Percentiles rank a stretch among this genome's conserved stretches.
These are phyloP conservation scores for Tenthredo notha DNA, from an alignment of 2,888 invertebrate genomes.

Conservation along the genomic window DNA sequence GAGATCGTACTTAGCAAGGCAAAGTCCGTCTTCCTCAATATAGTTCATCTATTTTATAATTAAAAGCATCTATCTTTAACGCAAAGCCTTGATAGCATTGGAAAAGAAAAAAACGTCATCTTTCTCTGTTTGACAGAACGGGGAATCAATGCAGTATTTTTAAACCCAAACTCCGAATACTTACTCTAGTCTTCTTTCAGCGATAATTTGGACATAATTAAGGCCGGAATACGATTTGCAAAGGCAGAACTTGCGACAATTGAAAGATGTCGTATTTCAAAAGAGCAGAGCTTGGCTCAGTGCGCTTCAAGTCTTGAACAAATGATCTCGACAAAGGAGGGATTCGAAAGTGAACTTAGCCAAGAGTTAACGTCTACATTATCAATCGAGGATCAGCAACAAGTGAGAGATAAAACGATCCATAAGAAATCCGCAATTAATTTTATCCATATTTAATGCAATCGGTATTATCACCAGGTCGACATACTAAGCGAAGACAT, in stretches of 20 bases:
- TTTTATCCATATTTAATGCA: not conserved
- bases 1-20: constrained; percentile 99
- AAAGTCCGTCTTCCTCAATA: constrained; percentile 82
- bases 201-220: constrained; percentile 97
- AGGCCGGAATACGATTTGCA: constrained; percentile 96
- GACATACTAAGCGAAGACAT: constrained; percentile 98
- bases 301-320: constrained; percentile 96
- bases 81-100: no score
- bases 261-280: constrained; percentile 93
- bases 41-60: no score
- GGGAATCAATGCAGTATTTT: not conserved
- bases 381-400: constrained; percentile 92
- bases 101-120: no score
- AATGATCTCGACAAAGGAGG: constrained; percentile 96
- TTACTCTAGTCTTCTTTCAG: constrained; percentile 75
- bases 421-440: not conserved
- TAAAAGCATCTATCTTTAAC: no score
- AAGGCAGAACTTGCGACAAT: constrained; percentile 96
- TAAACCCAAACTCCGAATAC: not conserved
- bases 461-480: constrained; percentile 81
- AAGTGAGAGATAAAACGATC: constrained; percentile 61
- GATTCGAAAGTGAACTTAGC: constrained; percentile 95
- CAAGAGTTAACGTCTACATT: constrained; percentile 96
- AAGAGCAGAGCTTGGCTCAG: constrained; percentile 95
- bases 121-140: no score